Evolutionary conservation across 2,888 invertebrate genomes (phyloP), one percentile per base, ranked within the genome.

Genomic region (Liopterus haemorrhoidalis): DNA sequence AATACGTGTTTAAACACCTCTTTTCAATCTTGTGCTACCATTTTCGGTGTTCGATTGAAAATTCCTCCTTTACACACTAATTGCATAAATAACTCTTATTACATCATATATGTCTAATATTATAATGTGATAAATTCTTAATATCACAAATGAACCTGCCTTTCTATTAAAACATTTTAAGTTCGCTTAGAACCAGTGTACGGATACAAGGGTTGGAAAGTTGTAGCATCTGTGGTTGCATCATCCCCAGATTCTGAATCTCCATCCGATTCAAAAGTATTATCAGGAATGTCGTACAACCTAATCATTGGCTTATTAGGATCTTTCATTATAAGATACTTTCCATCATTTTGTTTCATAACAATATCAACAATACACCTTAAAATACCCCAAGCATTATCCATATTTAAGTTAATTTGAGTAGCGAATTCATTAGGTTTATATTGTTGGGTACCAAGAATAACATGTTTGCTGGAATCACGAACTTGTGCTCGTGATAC

Each of bases 351-450:
- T 67, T 95, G 90, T 68, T 93, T 93, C 88, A 94, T 90, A 60
- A 94, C 90, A 51, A 93, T 86, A 60, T 99, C 97, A 57, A 99
- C 86, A 61, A 99, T 92, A 68, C 95, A 97, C 11, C 97, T 81
- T 49, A 99, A 74, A 47, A 99, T 90, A 52, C 95, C 99, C 99
- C 99, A 99, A 2, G 93, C 95, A 70, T 99, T 99, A 69, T 99
- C 99, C 95, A 99, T 94, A 64, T 94, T 96, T 60, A 99, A 72
- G 70, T 95, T 96, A 64, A 99, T 99, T 70, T 99, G 97, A 5
- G 90, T 91, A 8, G 97, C 97, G 69, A 99, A 99, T 73, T 99
- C 97, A 63, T 86, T 85, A 8, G 99, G 99, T 67, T 94, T 95
- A 72, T 95, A 97, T 70, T 96, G 96, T 68, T 96, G 96, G 19